Conservation (phyloP, 2,797 vertebrate species). For the Syncerus caffer region DNA sequence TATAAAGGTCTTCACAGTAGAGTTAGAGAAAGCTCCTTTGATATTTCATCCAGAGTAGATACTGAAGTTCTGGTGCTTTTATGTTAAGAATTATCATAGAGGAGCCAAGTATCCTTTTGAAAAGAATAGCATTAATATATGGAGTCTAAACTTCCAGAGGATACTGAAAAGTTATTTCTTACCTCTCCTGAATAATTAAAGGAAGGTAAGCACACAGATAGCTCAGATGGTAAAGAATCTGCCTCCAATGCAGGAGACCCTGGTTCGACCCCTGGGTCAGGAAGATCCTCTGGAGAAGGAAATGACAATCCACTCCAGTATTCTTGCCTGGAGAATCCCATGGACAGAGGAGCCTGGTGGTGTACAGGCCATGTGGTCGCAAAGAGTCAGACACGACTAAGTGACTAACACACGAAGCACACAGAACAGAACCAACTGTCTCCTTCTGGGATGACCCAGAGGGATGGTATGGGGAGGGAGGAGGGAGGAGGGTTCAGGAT, state of each 20-base stretch:
- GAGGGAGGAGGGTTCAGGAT: no score
- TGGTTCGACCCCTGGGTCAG: not conserved
- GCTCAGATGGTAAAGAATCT: not conserved
- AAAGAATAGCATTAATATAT: not conserved
- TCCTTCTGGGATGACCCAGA: no score
- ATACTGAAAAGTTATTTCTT: not conserved
- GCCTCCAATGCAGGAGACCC: not conserved
- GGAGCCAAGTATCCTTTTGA: not conserved
- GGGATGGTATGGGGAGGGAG: no score
- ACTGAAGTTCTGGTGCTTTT: not conserved
- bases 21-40: not conserved
- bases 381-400: not conserved
- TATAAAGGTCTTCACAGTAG: not conserved
- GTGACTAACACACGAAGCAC: not conserved
- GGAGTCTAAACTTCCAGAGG: not conserved
- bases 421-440: not conserved
- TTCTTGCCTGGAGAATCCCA: not conserved
- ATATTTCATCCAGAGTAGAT: not conserved
- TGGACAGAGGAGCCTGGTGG: not conserved
- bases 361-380: not conserved
- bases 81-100: not conserved
- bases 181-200: not conserved
- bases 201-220: not conserved
- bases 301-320: not conserved
- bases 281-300: not conserved